A percentile compares a stretch with the other conserved stretches of the same genome.
Conservation (phyloP, 2,797 vertebrate genomes). For the Chelonia mydas region DNA sequence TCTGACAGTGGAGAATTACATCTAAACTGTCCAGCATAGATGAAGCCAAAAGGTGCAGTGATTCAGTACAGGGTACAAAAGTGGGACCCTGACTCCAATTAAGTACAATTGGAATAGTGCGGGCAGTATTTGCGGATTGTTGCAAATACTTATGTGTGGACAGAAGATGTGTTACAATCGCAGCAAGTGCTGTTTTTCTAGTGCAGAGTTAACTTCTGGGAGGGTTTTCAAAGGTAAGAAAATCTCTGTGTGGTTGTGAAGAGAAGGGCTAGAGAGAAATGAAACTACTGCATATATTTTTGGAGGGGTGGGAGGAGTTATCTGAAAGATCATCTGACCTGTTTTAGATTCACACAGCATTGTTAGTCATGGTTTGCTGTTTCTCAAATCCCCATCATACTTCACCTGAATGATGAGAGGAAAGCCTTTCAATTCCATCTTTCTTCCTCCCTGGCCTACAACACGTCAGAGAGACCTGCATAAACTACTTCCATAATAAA, state of each 20-base stretch:
- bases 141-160: not conserved
- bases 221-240: not conserved
- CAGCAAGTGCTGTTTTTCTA: not conserved
- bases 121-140: not conserved
- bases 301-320: not conserved
- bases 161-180: not conserved
- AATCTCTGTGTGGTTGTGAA: not conserved
- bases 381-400: not conserved
- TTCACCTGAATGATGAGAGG: not conserved
- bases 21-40: no score
- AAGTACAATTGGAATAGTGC: not conserved
- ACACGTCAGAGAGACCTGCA: no score
- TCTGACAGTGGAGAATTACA: no score
- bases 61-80: no score
- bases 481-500: not conserved
- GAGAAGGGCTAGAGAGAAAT: not conserved
- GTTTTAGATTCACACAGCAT: not conserved
- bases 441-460: not conserved
- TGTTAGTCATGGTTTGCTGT: not conserved
- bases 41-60: no score
- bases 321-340: not conserved
- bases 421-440: not conserved
- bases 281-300: not conserved
- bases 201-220: not conserved
- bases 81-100: not conserved